A percentile compares a stretch with the other conserved stretches of the same genome.
Evolutionary conservation across 2,888 invertebrate genomes (phyloP).

Genomic region (Eurois occulta): DNA sequence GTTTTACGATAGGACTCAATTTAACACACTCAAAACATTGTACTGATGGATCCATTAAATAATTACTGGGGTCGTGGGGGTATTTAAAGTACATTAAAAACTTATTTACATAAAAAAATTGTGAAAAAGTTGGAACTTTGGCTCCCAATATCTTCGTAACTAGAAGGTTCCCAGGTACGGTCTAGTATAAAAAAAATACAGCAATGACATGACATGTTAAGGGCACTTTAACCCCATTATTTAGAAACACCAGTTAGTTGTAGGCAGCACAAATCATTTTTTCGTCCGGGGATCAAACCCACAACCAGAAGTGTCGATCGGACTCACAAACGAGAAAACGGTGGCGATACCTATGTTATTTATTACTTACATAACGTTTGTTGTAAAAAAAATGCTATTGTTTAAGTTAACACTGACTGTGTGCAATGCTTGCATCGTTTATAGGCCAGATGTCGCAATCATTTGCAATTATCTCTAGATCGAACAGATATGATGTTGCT

Average conservation of each 20-base stretch:
- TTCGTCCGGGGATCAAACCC: neutral
- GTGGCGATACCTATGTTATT: neutral
- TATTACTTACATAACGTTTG: neutral
- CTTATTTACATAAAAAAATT: too few relatives aligned
- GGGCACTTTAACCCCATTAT: neutral
- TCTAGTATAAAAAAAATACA: too few relatives aligned
- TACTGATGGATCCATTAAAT: too few relatives aligned
- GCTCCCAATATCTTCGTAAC: too few relatives aligned
- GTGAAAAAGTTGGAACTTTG: too few relatives aligned
- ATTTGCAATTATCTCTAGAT: constrained; percentile 32
- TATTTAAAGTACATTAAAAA: too few relatives aligned
- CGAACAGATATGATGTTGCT: constrained; percentile 18
- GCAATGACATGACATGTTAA: too few relatives aligned
- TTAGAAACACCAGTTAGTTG: neutral
- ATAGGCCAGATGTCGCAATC: constrained; percentile 27
- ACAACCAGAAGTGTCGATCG: neutral
- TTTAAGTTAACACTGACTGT: neutral
- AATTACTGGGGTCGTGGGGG: too few relatives aligned
- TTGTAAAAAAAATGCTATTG: neutral
- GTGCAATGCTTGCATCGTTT: constrained; percentile 18
- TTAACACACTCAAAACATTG: too few relatives aligned
- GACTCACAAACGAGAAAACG: neutral
- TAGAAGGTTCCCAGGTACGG: too few relatives aligned
- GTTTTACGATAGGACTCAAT: too few relatives aligned
- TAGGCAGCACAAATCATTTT: too few relatives aligned